phyloP scores from a whole-genome alignment of 35 echinoderm and acorn worm genomes.

The Heliocidaris erythrogramma region DNA sequence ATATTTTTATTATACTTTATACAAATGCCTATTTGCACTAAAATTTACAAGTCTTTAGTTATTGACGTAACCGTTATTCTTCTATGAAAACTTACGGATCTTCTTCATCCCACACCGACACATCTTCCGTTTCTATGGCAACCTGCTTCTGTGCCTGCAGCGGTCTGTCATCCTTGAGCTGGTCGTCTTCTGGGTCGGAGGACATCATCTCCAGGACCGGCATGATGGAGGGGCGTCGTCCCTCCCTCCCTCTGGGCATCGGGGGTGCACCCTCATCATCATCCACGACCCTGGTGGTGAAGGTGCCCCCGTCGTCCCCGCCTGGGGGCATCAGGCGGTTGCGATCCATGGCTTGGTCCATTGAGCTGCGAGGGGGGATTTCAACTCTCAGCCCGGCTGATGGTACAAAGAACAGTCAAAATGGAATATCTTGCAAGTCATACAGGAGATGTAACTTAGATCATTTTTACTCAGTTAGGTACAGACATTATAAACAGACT shows the following conservation, averaged over 20 bases:
- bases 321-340: constrained; percentile 85
- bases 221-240: constrained; percentile 88
- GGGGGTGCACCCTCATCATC: constrained; percentile 26
- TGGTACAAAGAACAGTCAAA: not conserved
- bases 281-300: constrained; percentile 16
- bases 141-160: constrained; percentile 96
- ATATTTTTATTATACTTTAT: too few relatives aligned
- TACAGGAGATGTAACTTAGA: too few relatives aligned
- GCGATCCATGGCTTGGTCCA: constrained; percentile 58
- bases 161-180: constrained; percentile 72
- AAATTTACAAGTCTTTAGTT: not conserved
- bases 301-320: constrained; percentile 37
- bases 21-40: not conserved
- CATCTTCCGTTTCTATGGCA: constrained; percentile 71
- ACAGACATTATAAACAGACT: too few relatives aligned
- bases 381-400: constrained; percentile 47
- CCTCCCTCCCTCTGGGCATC: constrained; percentile 52
- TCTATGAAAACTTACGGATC: constrained; percentile 74
- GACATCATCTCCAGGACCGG: constrained; percentile 95
- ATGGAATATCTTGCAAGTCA: not conserved
- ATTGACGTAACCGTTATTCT: not conserved
- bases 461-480: too few relatives aligned
- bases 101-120: constrained; percentile 91
- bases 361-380: constrained; percentile 43
- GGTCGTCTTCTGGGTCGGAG: constrained; percentile 91